Base-by-base conservation (phyloP, 2,797 vertebrate species). In the Liparis tanakae region DNA sequence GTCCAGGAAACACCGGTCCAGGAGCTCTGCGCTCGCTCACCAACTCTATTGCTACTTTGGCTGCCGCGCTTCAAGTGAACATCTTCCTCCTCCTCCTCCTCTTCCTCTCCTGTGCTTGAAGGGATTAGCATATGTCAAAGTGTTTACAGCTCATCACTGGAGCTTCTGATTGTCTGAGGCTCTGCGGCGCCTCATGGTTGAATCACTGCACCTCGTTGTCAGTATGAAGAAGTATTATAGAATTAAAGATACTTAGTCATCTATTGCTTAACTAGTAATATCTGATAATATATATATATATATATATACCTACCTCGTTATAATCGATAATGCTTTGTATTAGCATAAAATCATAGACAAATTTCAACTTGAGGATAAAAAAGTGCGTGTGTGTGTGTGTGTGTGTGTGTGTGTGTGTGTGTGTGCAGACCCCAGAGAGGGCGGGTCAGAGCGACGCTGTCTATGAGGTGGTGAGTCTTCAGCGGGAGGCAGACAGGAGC, bases 391-490 rank as follows among this genome's bases (percentile, higher is more conserved):
- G 18, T 64, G 17, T 76, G 7, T 79, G 13, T 78, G 33, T 68
- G 51, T 90, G 22, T 39, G 18, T n/a, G 36, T 62, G 13, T 56
- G 22, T 69, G 37, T 56, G 50, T 76, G 7, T 39, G 63, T 80
- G 87, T n/a, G n/a, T n/a, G 79, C 86, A 99, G 96, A 94, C 92
- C 77, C 93, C 95, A 70, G 95, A 95, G 51, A 96, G 94, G 90
- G 86, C 85, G 80, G 94, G 93, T 48, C 84, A 94, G 58, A 96
- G 95, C 55, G 98, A 99, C 67, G 93, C 95, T 7, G 96, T 99
- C 83, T 98, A 96, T 81, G 98, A 99, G 88, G 97, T 99, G 85
- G 94, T 97, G 85, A 98, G 96, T 86, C 94, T 99, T 50, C 96
- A 97, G 85, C 95, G 96, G 81, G 95, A 97, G 75, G 96, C 96